Base-by-base conservation (phyloP, 1,140 invertebrate genomes). In the Meloidogyne hapla region DNA sequence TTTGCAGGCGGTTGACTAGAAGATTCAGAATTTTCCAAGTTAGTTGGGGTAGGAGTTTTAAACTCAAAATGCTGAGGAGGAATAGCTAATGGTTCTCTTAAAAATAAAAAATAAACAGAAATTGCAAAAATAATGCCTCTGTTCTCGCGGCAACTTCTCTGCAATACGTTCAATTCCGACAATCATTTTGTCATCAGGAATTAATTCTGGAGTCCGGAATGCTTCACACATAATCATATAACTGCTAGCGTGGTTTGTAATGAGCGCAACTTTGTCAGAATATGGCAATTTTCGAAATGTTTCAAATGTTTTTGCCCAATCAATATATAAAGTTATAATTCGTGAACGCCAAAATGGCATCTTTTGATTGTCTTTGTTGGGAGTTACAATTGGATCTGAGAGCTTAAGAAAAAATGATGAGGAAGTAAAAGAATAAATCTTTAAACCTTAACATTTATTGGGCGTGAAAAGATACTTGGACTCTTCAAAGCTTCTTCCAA, bases 201-300 rank as follows among this genome's bases (percentile, higher is more conserved):
- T 77, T 38, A 87, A 74, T 62, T 85, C 84, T 33, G 85, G 84
- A 12, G 85, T 86, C 25, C 85, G 80, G 62, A 86, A 86, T 38
- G 86, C 85, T 77, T 86, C 85, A 75, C 85, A 87, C 85, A 87
- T 86, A 12, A 86, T 86, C 84, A 86, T 84, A 73, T 84, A 86
- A n/a, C 80, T 83, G 18, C 75, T 81, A 0, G 85, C 85, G 70
- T 86, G 85, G 74, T 86, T 86, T 13, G 80, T 86, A 23, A 86
- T 87, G 69, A 86, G 76, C 18, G 84, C 84, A 66, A 86, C 77
- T 69, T 87, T 85, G 63, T 86, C 85, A 25, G 85, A 75, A 45
- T 86, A 80, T 1, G 85, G 85, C 26, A 86, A 76, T 62, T 86
- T 87, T 33, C 86, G 23, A 71, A 86, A 86, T 1, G 80, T 79